Conservation (phyloP, 2,797 vertebrate genomes). For the Enteromius thamalakanensis region DNA sequence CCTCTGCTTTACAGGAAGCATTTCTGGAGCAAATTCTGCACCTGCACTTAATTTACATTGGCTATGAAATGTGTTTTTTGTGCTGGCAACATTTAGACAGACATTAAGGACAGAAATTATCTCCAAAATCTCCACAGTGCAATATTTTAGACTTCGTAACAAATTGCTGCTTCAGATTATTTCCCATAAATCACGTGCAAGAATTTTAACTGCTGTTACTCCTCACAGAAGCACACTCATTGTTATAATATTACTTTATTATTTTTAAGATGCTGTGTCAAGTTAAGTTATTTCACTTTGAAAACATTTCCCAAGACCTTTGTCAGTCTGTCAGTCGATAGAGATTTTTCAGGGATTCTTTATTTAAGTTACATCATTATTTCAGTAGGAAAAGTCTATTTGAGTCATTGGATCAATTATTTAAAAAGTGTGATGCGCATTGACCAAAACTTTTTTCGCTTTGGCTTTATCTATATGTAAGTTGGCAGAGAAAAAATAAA, state of each 20-base stretch:
- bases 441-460: too few species aligned
- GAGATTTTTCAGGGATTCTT: not conserved
- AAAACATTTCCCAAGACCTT: not conserved
- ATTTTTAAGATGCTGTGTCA: not conserved
- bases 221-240: not conserved
- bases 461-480: too few species aligned
- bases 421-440: not conserved
- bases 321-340: not conserved
- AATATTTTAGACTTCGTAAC: not conserved
- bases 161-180: not conserved
- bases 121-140: not conserved
- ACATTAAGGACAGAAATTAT: slow-evolving; percentile 1
- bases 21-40: slow-evolving; percentile 16
- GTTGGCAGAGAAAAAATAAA: too few species aligned
- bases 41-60: slow-evolving; percentile 34
- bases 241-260: not conserved
- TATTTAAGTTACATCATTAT: not conserved
- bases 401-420: not conserved
- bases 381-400: not conserved
- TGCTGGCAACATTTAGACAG: slow-evolving; percentile 11
- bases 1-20: slow-evolving; percentile 14
- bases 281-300: not conserved
- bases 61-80: slow-evolving; percentile 17
- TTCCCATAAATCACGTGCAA: not conserved
- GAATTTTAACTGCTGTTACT: not conserved